A percentile compares a stretch with the other conserved stretches of the same genome.
Evolutionary conservation across 64 coral and sea anemone genomes (phyloP).

Genomic region (Stylophora pistillata): DNA sequence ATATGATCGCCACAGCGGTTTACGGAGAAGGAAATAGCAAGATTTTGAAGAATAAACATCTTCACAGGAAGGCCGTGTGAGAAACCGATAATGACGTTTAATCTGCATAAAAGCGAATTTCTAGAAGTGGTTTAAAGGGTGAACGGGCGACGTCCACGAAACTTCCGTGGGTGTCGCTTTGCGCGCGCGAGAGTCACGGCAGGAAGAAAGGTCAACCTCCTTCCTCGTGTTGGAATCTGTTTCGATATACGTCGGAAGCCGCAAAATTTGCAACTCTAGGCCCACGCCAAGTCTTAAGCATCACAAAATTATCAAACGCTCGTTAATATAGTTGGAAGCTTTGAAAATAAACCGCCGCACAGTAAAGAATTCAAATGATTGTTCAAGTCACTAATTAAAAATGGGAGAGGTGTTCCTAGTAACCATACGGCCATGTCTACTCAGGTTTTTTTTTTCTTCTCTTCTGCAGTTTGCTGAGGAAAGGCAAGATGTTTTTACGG

Average conservation of each 20-base stretch:
- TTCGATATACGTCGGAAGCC: conserved; percentile 33
- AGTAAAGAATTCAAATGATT: neutral
- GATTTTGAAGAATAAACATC: neutral
- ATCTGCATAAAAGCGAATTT: neutral
- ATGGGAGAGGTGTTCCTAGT: neutral
- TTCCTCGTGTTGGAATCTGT: conserved; percentile 15
- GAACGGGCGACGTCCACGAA: neutral
- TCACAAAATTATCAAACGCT: neutral
- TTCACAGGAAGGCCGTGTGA: neutral
- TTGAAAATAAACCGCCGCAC: neutral
- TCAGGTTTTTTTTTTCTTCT: neutral
- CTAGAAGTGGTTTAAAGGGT: neutral
- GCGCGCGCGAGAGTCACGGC: conserved; percentile 25
- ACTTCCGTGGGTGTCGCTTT: conserved; percentile 16
- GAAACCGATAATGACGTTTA: neutral
- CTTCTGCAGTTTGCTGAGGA: neutral
- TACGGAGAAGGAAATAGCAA: too few species aligned
- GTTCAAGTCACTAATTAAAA: neutral
- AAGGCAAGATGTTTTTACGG: neutral
- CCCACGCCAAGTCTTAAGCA: neutral
- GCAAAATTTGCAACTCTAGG: neutral
- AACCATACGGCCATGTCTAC: neutral
- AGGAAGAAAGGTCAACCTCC: neutral
- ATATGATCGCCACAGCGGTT: neutral
- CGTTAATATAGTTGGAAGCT: neutral